Evolutionary conservation across 1,140 invertebrate genomes (phyloP).

Genomic region (Streblospio benedicti): DNA sequence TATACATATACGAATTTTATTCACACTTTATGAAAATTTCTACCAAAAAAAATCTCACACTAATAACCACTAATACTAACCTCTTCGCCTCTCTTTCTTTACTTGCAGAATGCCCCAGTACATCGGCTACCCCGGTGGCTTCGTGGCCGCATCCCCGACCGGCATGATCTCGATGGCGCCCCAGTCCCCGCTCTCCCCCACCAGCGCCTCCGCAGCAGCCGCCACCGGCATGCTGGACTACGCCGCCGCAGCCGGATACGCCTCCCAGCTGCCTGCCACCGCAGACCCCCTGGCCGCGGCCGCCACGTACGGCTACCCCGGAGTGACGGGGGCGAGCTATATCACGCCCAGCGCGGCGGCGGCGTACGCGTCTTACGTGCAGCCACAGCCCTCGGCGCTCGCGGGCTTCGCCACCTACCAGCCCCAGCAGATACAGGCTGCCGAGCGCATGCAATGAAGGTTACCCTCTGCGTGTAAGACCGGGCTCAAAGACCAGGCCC

Average conservation of each 20-base stretch:
- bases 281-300: constrained; percentile 56
- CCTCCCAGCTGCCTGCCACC: background rate
- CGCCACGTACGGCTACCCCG: background rate
- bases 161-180: constrained; percentile 52
- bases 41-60: too few species aligned
- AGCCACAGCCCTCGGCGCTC: too few species aligned
- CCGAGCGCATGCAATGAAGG: constrained; percentile 1
- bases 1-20: too few species aligned
- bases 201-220: constrained; percentile 56
- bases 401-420: too few species aligned
- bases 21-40: too few species aligned
- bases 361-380: too few species aligned
- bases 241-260: constrained; percentile 7
- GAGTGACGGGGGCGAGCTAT: background rate
- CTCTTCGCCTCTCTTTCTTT: too few species aligned
- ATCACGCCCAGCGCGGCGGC: constrained; percentile 1
- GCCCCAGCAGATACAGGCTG: constrained; percentile 9
- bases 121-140: constrained; percentile 58
- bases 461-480: too few species aligned
- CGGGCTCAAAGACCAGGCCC: too few species aligned
- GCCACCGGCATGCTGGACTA: constrained; percentile 61
- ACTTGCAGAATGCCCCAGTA: constrained; percentile 54
- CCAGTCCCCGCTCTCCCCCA: constrained; percentile 58
- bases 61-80: too few species aligned
- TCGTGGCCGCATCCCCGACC: constrained; percentile 42